Conservation (phyloP, 2,888 invertebrate species). For the Leucoptera coffeella region DNA sequence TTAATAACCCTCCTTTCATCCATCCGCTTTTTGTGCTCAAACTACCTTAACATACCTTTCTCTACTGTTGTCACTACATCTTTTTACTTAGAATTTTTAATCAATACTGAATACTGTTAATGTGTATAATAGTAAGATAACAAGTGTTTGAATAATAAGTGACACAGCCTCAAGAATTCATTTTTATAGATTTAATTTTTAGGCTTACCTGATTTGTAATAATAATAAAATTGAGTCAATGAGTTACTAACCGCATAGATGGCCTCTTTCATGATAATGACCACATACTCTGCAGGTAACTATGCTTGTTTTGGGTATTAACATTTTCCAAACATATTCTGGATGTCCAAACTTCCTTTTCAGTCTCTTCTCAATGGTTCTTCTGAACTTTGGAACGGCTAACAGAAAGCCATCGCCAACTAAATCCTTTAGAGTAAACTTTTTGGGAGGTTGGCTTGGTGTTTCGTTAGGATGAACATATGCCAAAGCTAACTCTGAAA, state of each 20-base stretch:
- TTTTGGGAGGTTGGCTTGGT: constrained; percentile 10
- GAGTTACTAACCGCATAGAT: constrained; percentile 82
- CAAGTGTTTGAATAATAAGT: too few relatives aligned
- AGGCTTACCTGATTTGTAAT: too few relatives aligned
- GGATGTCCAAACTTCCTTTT: constrained; percentile 68
- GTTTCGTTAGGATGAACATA: constrained; percentile 16
- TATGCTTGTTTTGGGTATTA: constrained; percentile 67
- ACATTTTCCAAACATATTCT: constrained; percentile 62
- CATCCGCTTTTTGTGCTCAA: too few relatives aligned
- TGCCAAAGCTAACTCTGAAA: constrained; percentile 28
- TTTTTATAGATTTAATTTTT: too few relatives aligned
- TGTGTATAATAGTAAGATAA: too few relatives aligned
- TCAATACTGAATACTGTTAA: too few relatives aligned
- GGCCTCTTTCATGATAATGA: constrained; percentile 69
- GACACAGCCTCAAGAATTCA: too few relatives aligned
- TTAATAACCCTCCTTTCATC: too few relatives aligned
- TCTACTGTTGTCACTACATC: too few relatives aligned
- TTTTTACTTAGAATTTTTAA: too few relatives aligned
- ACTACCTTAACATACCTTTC: too few relatives aligned
- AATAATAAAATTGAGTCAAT: too few relatives aligned
- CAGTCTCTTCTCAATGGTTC: constrained; percentile 67
- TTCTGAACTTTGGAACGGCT: constrained; percentile 75
- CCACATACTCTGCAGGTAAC: constrained; percentile 78
- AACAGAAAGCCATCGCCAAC: constrained; percentile 70
- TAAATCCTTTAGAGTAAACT: constrained; percentile 56